These are phyloP conservation scores for Trachemys scripta DNA, from an alignment of 2,113 vertebrate species.

Conservation along the genomic window DNA sequence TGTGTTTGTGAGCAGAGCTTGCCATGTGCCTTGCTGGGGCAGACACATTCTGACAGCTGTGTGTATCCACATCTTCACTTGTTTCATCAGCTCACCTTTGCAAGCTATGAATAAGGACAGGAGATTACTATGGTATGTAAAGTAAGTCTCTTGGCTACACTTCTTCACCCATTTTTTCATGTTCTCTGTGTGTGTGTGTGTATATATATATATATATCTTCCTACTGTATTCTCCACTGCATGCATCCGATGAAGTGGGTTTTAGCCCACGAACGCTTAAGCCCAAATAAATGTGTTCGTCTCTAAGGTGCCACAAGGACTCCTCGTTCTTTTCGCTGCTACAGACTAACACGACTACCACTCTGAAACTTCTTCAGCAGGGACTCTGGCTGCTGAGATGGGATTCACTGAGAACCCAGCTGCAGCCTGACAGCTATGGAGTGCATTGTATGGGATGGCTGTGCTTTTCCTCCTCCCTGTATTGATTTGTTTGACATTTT, in stretches of 20 bases:
- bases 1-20: neutral
- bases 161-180: neutral
- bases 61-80: neutral
- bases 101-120: neutral
- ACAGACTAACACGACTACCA: too few relatives aligned
- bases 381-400: neutral
- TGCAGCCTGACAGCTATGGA: constrained; percentile 16
- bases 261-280: too few relatives aligned
- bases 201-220: too few relatives aligned
- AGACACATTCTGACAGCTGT: neutral
- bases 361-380: neutral
- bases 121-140: neutral
- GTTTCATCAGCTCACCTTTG: neutral
- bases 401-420: constrained; percentile 8
- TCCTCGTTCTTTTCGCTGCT: too few relatives aligned
- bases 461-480: neutral
- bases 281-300: too few relatives aligned
- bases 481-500: neutral
- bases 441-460: constrained; percentile 13
- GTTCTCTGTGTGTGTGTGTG: too few relatives aligned
- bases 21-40: neutral
- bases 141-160: neutral
- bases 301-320: too few relatives aligned
- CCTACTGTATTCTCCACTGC: too few relatives aligned
- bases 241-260: too few relatives aligned